Evolutionary conservation across 2,888 invertebrate genomes (phyloP), one percentile per base, ranked within the genome.

Genomic region (Lasioglossum morio): DNA sequence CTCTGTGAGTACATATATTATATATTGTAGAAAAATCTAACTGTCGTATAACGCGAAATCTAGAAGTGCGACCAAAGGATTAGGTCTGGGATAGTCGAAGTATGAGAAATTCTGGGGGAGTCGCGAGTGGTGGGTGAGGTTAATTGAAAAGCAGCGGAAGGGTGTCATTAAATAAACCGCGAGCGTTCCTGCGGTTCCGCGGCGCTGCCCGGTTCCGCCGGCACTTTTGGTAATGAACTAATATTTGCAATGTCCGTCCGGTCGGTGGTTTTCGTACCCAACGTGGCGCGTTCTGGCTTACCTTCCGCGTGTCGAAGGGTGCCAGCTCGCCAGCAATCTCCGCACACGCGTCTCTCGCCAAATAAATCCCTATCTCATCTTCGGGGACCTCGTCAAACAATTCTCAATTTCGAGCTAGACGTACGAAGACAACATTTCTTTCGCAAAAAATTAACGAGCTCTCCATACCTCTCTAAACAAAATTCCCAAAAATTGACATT

Each of bases 151-250:
- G 91, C 90, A 88, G 87, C 81, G 88, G 87, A 87, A 90, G 92
- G 92, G 91, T 91, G 91, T 89, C 90, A 89, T 93, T 91, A 89
- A 93, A 93, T 92, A 92, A 93, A 91, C 92, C 91, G 89, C 89
- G 90, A 87, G 91, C 92, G 92, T 92, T 87, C 85, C 86, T 86
- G 90, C 81, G 91, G 91, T 87, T 89, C 74, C 86, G 77, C 81
- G 78, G 85, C 73, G 80, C 77, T 85, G 77, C 86, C 86, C 88
- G 87, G 74, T 87, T 91, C 92, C 37, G 88, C 93, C 90, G 93
- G 92, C 95, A 95, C 95, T 95, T 94, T 95, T 95, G 93, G 92
- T 95, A 95, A 95, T 95, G 94, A 95, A 95, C 95, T 95, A 95
- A 95, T 95, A 95, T 95, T 95, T 95, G 94, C 94, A 82, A 92